These are phyloP conservation scores for Trachemys scripta DNA, from an alignment of 2,113 vertebrate genomes.

Conservation along the genomic window DNA sequence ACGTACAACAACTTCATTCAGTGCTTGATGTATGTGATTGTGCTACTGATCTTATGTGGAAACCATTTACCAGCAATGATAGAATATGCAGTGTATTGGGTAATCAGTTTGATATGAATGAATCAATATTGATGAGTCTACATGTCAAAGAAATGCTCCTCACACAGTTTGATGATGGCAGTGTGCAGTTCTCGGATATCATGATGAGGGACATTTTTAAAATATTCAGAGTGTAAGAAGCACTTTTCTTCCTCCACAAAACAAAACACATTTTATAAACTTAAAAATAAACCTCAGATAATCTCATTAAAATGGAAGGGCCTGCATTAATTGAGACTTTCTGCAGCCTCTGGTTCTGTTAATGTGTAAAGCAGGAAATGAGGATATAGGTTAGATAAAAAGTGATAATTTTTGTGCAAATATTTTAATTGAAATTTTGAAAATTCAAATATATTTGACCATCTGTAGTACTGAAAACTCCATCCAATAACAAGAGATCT, in stretches of 20 bases:
- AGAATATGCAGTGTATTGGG: background rate
- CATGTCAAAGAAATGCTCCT: slow-evolving; percentile 8
- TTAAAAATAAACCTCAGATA: background rate
- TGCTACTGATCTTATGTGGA: background rate
- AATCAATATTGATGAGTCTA: background rate
- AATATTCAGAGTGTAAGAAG: background rate
- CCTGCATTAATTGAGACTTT: background rate
- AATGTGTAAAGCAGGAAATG: background rate
- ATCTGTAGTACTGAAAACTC: background rate
- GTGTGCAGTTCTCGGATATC: background rate
- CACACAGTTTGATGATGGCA: background rate
- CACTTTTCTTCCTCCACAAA: accelerated
- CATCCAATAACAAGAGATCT: background rate
- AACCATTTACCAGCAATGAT: background rate
- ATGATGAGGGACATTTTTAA: background rate
- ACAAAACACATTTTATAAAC: background rate
- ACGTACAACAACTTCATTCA: background rate
- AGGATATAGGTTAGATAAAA: background rate
- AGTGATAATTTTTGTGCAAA: background rate
- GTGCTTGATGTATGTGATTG: background rate
- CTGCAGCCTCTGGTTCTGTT: background rate
- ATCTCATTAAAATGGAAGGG: background rate
- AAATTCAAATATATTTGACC: background rate
- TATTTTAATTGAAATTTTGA: background rate
- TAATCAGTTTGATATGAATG: slow-evolving; percentile 3